phyloP scores from a whole-genome alignment of 2,888 invertebrate species.

The Branchellion lobata region DNA sequence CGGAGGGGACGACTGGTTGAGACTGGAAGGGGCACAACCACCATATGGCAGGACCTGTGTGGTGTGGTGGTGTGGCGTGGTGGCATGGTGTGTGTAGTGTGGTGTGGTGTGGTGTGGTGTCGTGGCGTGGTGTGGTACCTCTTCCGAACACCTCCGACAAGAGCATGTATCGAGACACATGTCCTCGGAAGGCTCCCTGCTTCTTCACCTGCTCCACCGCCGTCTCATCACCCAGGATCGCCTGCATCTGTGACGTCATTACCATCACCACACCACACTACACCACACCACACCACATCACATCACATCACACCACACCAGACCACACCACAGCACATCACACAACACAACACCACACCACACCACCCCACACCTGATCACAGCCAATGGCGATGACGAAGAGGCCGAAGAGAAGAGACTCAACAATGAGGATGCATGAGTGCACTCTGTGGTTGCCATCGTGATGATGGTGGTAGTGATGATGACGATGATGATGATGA shows the following conservation, averaged over 20 bases:
- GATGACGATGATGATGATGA: neutral
- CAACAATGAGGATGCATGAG: conserved; percentile 77
- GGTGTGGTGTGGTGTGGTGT: neutral
- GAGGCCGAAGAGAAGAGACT: conserved; percentile 63
- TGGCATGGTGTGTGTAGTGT: neutral
- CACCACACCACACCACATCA: neutral
- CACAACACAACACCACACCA: too few species aligned
- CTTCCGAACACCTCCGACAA: conserved; percentile 77
- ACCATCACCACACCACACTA: neutral
- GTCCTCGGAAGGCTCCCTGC: conserved; percentile 67
- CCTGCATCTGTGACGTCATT: conserved; percentile 55
- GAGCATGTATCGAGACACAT: conserved; percentile 68
- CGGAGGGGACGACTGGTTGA: neutral
- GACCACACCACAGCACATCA: too few species aligned
- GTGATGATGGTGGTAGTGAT: conserved; percentile 13
- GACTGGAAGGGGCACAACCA: conserved; percentile 70
- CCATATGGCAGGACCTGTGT: conserved; percentile 68
- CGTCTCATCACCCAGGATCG: conserved; percentile 61
- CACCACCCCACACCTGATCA: conserved; percentile 65
- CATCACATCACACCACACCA: too few species aligned
- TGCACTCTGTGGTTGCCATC: conserved; percentile 65
- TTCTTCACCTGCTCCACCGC: conserved; percentile 74
- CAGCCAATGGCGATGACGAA: conserved; percentile 66
- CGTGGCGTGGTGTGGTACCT: conserved; percentile 56
- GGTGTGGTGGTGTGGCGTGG: neutral